Evolutionary conservation across 2,113 vertebrate genomes (phyloP).

Genomic region (Cyprinodon tularosa): DNA sequence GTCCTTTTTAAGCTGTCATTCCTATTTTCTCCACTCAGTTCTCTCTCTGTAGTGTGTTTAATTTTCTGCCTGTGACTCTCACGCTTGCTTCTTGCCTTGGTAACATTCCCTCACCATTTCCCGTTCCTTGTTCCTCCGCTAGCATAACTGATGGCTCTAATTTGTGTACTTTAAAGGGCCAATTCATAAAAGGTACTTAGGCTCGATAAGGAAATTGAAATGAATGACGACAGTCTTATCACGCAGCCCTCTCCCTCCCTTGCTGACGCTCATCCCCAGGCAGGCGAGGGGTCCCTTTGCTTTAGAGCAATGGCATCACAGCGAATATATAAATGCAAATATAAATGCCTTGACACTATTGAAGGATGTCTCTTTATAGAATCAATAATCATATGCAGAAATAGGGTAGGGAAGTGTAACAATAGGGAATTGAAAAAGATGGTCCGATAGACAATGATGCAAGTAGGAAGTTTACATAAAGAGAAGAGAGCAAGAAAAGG

Average conservation of each 20-base stretch:
- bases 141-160: constrained; percentile 77
- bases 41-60: constrained; percentile 42
- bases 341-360: constrained; percentile 65
- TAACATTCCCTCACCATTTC: constrained; percentile 31
- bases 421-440: constrained; percentile 54
- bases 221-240: constrained; percentile 75
- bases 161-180: constrained; percentile 79
- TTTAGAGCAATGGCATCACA: constrained; percentile 56
- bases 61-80: constrained; percentile 49
- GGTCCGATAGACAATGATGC: constrained; percentile 61
- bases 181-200: constrained; percentile 78
- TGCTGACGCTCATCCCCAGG: constrained; percentile 49
- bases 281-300: constrained; percentile 64
- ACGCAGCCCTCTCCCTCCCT: constrained; percentile 41
- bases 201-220: constrained; percentile 75
- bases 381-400: constrained; percentile 75
- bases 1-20: constrained; percentile 27
- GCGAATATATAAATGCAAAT: constrained; percentile 77
- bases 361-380: constrained; percentile 67
- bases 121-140: constrained; percentile 53
- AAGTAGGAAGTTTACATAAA: constrained; percentile 19
- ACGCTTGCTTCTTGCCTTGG: constrained; percentile 20
- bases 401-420: constrained; percentile 50
- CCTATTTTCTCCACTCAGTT: constrained; percentile 32
- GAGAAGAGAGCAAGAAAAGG: constrained; percentile 27